Conservation (phyloP, 2,797 vertebrate species). For the Leptodactylus fallax region DNA sequence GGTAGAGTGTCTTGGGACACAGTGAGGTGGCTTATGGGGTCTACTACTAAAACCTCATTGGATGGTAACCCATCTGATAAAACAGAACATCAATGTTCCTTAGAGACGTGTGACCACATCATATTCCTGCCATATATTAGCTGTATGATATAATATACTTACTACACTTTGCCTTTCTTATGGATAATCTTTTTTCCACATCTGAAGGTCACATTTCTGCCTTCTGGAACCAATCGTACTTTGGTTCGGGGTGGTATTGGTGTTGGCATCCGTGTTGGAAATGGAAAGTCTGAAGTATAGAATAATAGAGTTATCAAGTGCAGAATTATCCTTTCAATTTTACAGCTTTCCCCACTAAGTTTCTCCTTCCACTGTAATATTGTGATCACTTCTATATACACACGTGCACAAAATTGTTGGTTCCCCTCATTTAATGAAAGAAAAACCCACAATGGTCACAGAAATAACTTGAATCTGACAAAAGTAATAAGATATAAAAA, state of each 20-base stretch:
- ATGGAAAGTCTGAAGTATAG: slow-evolving; percentile 85
- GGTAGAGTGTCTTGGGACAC: no score
- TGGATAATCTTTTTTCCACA: slow-evolving; percentile 95
- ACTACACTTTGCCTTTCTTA: slow-evolving; percentile 95
- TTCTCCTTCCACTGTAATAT: no score
- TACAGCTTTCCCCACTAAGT: no score
- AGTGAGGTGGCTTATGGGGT: not conserved
- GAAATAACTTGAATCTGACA: no score
- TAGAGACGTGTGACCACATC: not conserved
- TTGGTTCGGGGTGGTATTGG: slow-evolving; percentile 87
- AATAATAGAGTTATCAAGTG: not conserved
- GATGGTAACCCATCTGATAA: not conserved
- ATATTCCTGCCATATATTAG: not conserved
- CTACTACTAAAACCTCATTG: not conserved
- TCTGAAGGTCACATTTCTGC: slow-evolving; percentile 92
- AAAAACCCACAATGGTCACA: no score
- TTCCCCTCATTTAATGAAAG: no score
- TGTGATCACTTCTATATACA: no score
- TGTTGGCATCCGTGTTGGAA: slow-evolving; percentile 87
- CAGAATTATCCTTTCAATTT: no score
- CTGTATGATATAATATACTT: slow-evolving; percentile 72
- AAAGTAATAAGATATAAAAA: no score
- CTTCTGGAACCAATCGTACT: slow-evolving; percentile 88
- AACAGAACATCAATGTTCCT: no score
- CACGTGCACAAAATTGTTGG: no score